Evolutionary conservation across 2,888 invertebrate genomes (phyloP).

Genomic region (Sinhomidia bicolor): DNA sequence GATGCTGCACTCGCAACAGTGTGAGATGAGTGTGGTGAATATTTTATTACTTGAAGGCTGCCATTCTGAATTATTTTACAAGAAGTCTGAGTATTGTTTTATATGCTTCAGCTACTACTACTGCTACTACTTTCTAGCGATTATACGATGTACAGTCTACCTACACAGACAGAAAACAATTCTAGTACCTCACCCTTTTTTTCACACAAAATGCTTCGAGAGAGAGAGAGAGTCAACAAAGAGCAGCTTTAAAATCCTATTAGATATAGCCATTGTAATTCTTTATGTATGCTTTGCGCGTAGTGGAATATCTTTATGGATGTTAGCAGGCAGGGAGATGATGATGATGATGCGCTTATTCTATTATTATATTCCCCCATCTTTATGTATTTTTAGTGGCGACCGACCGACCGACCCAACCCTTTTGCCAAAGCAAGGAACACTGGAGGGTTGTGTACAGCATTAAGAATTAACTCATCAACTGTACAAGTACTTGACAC

Average conservation of each 20-base stretch:
- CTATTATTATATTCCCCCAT: background rate
- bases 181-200: background rate
- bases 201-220: no score
- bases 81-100: background rate
- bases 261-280: no score
- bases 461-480: constrained; percentile 36
- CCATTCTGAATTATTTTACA: constrained; percentile 13
- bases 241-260: background rate
- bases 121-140: no score
- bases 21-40: constrained; percentile 36
- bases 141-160: no score
- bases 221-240: background rate
- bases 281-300: no score
- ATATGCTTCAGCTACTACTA: no score
- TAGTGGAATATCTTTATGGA: no score
- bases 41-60: constrained; percentile 1
- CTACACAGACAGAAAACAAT: background rate
- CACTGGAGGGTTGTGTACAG: no score
- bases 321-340: no score
- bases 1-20: background rate
- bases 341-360: background rate
- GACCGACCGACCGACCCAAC: no score
- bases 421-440: no score
- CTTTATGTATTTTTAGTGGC: no score
- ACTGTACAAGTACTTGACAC: constrained; percentile 5